Percentiles rank a stretch among this genome's conserved stretches.
phyloP scores from a whole-genome alignment of 2,797 vertebrate species.

The Halcyon leucocephala region DNA sequence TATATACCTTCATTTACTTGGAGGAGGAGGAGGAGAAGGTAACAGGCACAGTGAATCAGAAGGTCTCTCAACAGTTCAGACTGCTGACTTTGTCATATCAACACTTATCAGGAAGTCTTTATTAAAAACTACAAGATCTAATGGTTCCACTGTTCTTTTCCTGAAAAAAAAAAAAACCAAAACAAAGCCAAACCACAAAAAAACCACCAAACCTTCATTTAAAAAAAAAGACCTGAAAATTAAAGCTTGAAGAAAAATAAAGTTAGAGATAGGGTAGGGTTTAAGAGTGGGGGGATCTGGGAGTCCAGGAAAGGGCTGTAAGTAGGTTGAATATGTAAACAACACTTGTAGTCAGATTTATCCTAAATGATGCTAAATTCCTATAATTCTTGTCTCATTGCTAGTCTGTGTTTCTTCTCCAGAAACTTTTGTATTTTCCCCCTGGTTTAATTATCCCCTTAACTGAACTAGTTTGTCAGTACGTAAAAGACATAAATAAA shows the following conservation, averaged over 20 bases:
- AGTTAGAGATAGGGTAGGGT: neutral
- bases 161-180: neutral
- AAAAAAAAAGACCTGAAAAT: neutral
- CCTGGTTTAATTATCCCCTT: conserved; percentile 19
- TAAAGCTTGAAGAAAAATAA: neutral
- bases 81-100: neutral
- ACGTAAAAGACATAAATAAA: conserved; percentile 22
- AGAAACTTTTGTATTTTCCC: neutral
- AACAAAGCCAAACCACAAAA: too few species aligned
- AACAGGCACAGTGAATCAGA: neutral
- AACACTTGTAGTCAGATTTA: neutral
- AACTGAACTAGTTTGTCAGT: conserved; percentile 7
- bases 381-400: neutral
- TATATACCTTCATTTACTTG: neutral
- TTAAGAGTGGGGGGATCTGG: neutral
- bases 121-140: neutral
- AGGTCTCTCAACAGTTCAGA: neutral
- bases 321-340: neutral
- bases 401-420: neutral
- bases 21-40: neutral
- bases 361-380: neutral
- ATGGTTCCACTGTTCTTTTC: neutral
- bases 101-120: neutral
- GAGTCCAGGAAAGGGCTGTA: neutral
- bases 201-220: neutral